These are phyloP conservation scores for Penelope pileata DNA, from an alignment of 2,113 vertebrate genomes.

Conservation along the genomic window DNA sequence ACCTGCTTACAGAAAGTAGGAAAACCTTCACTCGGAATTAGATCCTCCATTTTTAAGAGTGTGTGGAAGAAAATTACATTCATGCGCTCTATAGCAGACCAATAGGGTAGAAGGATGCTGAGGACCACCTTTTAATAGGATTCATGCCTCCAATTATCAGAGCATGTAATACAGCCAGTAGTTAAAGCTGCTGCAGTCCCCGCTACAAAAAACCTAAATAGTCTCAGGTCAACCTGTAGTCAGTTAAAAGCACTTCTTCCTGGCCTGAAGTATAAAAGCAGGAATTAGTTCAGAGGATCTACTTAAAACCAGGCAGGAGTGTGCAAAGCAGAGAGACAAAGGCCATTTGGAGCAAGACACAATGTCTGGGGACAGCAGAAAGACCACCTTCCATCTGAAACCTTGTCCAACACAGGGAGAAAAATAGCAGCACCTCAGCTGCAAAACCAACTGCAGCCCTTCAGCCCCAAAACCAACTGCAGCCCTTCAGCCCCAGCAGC, in stretches of 20 bases:
- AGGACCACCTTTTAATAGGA: background rate
- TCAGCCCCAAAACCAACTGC: background rate
- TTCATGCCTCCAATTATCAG: background rate
- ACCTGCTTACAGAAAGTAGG: background rate
- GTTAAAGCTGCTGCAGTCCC: background rate
- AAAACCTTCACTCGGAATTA: too few relatives aligned
- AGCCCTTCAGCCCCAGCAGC: background rate
- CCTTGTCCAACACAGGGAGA: background rate
- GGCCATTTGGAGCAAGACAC: background rate
- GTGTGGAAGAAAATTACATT: background rate
- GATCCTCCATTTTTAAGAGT: background rate
- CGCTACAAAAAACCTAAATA: background rate
- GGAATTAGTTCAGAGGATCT: background rate
- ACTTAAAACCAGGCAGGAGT: conserved; percentile 4
- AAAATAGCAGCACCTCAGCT: background rate
- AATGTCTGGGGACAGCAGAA: background rate
- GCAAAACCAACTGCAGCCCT: background rate
- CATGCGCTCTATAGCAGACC: background rate
- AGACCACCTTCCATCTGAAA: background rate
- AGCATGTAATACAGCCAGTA: background rate
- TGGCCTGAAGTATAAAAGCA: background rate
- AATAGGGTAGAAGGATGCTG: background rate
- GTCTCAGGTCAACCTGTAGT: background rate
- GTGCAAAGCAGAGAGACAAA: conserved; percentile 11
- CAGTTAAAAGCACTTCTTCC: background rate